Evolutionary conservation across 2,797 vertebrate species (phyloP), one percentile per base, ranked within the genome.

Genomic region (Anisognathus igniventris): DNA sequence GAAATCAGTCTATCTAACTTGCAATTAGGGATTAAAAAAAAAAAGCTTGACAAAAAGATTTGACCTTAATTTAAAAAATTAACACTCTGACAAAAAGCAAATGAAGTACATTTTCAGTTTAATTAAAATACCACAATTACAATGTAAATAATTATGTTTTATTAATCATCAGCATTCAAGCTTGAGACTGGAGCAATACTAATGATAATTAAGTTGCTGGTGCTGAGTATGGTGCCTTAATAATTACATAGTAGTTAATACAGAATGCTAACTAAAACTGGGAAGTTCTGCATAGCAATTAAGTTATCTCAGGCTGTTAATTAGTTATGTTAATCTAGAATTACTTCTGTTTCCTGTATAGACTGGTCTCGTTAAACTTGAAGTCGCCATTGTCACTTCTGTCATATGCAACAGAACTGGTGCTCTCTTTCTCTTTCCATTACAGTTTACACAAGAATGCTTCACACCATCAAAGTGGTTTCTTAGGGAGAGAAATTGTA

Each of bases 101-200:
- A 90, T 3, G 1, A 86, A 89, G 81, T 90, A 73, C 85, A 81
- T 96, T 97, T 96, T 94, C 75, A 75, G 88, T 95, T 94, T 97
- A 97, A 97, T 96, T 96, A 96, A 97, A 97, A 96, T 88, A 79
- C 82, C 81, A 94, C 68, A 47, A 90, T 97, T 97, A 96, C 96
- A 97, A 97, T 96, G 96, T 98, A 97, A 96, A 97, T 98, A 98
- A 98, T 98, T 98, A 97, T 97, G 94, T 96, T 98, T 97, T 98
- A 98, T 97, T 98, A 98, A 98, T 97, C 97, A 97, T 97, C 47
- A 12, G 94, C 97, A 98, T 98, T 98, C 97, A 97, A 96, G 98
- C 93, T 96, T 68, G 97, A 96, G 97, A 97, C 97, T 97, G 97
- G 96, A 95, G 95, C 90, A 93, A 94, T 97, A 95, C 90, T 88